Conservation (phyloP, 1,140 invertebrate species). For the Kradibia gibbosae region DNA sequence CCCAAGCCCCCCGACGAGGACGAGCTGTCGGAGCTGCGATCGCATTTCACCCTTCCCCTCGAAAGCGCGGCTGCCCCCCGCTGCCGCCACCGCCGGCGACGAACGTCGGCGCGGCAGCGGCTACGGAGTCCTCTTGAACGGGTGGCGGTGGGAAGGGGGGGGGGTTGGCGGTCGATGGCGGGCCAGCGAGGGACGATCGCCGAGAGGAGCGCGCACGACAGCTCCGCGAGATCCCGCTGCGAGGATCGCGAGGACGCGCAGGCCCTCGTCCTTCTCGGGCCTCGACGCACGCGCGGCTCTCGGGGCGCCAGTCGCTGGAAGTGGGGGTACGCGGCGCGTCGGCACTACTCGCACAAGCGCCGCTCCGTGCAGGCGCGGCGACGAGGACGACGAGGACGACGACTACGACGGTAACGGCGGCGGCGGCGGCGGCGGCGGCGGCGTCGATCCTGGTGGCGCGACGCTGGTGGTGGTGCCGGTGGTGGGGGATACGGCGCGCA, state of each 20-base stretch:
- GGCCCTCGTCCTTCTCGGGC: background rate
- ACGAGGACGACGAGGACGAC: constrained; percentile 25
- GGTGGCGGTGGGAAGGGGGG: background rate
- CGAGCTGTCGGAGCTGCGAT: background rate
- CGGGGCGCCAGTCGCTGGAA: too few relatives aligned
- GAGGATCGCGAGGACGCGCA: constrained; percentile 44
- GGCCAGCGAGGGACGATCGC: background rate
- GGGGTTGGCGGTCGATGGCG: background rate
- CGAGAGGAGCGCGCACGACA: constrained; percentile 11
- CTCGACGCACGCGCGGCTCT: constrained; percentile 24
- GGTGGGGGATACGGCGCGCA: constrained; percentile 35
- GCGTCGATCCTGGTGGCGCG: background rate
- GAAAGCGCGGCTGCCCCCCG: background rate
- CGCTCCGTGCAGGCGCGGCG: background rate
- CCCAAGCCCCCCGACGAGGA: background rate
- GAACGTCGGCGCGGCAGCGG: too few relatives aligned
- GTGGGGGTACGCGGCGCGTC: constrained; percentile 2
- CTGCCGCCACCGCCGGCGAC: background rate
- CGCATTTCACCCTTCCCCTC: background rate
- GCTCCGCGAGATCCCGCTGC: constrained; percentile 15
- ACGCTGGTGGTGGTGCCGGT: background rate
- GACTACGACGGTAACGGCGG: background rate
- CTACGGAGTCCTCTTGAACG: background rate
- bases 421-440: background rate
- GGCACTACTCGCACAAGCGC: background rate